These are phyloP conservation scores for Pogonomyrmex barbatus DNA, from an alignment of 1,140 invertebrate genomes.

Conservation along the genomic window DNA sequence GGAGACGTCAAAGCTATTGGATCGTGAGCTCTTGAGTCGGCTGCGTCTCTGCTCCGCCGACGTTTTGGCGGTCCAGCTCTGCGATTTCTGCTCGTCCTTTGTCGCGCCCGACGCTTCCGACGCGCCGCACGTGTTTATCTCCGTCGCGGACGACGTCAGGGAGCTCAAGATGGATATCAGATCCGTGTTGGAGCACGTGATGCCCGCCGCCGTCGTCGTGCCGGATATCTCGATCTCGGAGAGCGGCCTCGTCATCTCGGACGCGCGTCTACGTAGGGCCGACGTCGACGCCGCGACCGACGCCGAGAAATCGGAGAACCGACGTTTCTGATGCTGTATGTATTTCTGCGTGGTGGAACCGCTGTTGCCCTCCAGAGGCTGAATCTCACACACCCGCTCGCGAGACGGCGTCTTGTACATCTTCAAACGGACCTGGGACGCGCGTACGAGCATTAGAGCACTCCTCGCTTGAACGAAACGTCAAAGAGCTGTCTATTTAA, in stretches of 20 bases:
- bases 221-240: conserved; percentile 80
- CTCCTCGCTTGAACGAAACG: conserved; percentile 9
- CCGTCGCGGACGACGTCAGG: conserved; percentile 92
- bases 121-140: conserved; percentile 88
- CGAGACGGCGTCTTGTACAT: conserved; percentile 92
- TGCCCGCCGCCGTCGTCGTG: conserved; percentile 87
- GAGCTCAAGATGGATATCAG: conserved; percentile 92
- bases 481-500: conserved; percentile 14
- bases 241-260: conserved; percentile 87
- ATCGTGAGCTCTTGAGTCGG: conserved; percentile 89
- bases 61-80: conserved; percentile 72
- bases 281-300: conserved; percentile 85
- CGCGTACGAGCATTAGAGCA: conserved; percentile 27
- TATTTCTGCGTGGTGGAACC: conserved; percentile 87
- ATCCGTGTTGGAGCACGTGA: conserved; percentile 93
- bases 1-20: conserved; percentile 93
- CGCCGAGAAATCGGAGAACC: conserved; percentile 91
- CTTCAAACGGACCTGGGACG: conserved; percentile 88
- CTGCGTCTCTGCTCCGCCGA: conserved; percentile 85
- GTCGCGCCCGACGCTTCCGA: conserved; percentile 74
- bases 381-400: conserved; percentile 93
- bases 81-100: conserved; percentile 71
- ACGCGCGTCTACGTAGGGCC: conserved; percentile 86
- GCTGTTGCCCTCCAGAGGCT: conserved; percentile 89
- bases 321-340: conserved; percentile 87